Percentiles rank a stretch among this genome's conserved stretches.
phyloP scores from a whole-genome alignment of 2,888 invertebrate species.

The Diaperis boleti region DNA sequence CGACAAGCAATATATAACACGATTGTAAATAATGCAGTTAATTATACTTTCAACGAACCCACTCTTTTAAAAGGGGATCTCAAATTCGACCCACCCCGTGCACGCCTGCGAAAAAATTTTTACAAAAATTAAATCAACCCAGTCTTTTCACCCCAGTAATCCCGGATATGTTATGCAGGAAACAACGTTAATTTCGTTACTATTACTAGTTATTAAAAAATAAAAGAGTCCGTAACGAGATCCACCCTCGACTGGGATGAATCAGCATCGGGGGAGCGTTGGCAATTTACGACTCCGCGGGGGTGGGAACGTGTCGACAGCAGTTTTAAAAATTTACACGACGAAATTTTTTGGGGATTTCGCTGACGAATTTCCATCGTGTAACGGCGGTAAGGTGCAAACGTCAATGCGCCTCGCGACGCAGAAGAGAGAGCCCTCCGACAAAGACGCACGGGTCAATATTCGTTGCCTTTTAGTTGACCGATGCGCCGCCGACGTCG shows the following conservation, averaged over 20 bases:
- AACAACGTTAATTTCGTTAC: too few relatives aligned
- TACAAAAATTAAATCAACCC: too few relatives aligned
- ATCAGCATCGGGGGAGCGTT: too few relatives aligned
- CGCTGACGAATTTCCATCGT: background rate
- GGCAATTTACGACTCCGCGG: too few relatives aligned
- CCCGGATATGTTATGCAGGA: too few relatives aligned
- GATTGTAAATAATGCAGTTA: too few relatives aligned
- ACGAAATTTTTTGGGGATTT: background rate
- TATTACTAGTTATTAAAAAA: slow-evolving; percentile 11
- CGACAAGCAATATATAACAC: too few relatives aligned
- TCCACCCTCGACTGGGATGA: background rate
- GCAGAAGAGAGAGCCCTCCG: slow-evolving; percentile 51
- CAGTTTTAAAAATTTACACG: background rate
- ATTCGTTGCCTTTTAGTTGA: slow-evolving; percentile 56
- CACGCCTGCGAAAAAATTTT: too few relatives aligned
- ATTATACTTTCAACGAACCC: too few relatives aligned
- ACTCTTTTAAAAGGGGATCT: background rate
- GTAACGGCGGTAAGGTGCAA: slow-evolving; percentile 36
- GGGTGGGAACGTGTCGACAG: background rate
- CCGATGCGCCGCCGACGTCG: slow-evolving; percentile 54
- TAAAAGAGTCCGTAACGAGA: slow-evolving; percentile 3
- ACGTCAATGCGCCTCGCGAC: slow-evolving; percentile 52
- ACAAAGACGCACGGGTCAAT: slow-evolving; percentile 57
- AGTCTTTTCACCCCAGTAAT: too few relatives aligned
- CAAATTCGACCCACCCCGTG: too few relatives aligned